Evolutionary conservation across 2,888 invertebrate species (phyloP).

Genomic region (Eledona agricola): DNA sequence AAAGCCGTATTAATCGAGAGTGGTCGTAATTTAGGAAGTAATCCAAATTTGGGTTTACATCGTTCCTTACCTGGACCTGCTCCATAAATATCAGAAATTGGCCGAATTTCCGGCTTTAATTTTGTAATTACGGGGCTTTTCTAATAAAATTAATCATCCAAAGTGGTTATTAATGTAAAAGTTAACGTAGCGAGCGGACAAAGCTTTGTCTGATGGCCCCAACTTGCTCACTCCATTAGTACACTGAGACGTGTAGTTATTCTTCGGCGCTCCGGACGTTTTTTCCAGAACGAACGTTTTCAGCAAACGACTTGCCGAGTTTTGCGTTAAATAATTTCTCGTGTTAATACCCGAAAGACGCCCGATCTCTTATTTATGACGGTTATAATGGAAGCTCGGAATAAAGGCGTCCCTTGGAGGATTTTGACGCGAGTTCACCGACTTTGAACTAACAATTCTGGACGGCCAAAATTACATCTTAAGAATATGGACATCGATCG

Average conservation of each 20-base stretch:
- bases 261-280: too few relatives aligned
- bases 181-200: conserved; percentile 22
- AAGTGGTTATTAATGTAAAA: conserved; percentile 23
- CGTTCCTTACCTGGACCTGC: background rate
- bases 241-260: conserved; percentile 24
- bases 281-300: too few relatives aligned
- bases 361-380: too few relatives aligned
- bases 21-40: too few relatives aligned
- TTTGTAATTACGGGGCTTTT: conserved; percentile 14
- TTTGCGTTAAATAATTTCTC: too few relatives aligned
- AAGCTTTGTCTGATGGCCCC: conserved; percentile 22
- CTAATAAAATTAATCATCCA: conserved; percentile 30
- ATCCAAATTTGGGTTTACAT: background rate
- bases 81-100: conserved; percentile 7
- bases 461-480: conserved; percentile 32
- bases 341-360: too few relatives aligned
- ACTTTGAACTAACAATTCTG: conserved; percentile 26
- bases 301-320: conserved; percentile 27
- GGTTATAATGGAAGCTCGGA: conserved; percentile 26
- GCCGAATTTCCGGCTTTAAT: conserved; percentile 10
- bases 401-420: conserved; percentile 30
- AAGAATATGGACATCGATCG: conserved; percentile 31
- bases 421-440: conserved; percentile 32
- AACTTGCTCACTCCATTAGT: conserved; percentile 27
- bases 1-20: too few relatives aligned